Evolutionary conservation across 2,797 vertebrate species (phyloP).

Genomic region (Hydrocynus forskahlii): DNA sequence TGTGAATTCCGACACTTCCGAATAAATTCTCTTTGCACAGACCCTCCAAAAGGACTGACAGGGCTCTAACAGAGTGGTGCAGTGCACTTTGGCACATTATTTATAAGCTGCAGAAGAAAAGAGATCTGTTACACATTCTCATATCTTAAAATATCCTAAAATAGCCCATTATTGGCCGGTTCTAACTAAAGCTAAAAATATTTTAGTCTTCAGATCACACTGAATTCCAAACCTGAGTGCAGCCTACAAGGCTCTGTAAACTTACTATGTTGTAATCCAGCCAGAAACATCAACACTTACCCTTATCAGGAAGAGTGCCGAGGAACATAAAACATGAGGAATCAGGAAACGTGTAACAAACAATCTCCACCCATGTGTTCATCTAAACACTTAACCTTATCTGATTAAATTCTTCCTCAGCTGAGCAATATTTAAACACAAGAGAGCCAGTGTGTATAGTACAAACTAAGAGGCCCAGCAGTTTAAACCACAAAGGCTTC

Average conservation of each 20-base stretch:
- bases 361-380: constrained; percentile 56
- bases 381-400: constrained; percentile 56
- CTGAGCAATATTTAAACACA: constrained; percentile 27
- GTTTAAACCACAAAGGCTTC: background rate
- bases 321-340: constrained; percentile 66
- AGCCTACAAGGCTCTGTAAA: constrained; percentile 11
- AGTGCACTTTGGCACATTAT: background rate
- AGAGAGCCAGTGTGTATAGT: constrained; percentile 12
- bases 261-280: constrained; percentile 35
- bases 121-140: constrained; percentile 1
- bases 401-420: constrained; percentile 52
- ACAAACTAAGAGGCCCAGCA: constrained; percentile 7
- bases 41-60: background rate
- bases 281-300: constrained; percentile 76
- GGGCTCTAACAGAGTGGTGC: background rate
- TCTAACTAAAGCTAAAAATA: constrained; percentile 14
- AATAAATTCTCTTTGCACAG: background rate
- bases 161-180: background rate
- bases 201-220: background rate
- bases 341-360: constrained; percentile 49
- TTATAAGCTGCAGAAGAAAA: background rate
- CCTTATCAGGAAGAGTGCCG: constrained; percentile 68
- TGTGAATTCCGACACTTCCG: background rate
- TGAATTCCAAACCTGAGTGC: background rate
- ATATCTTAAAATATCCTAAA: background rate